These are phyloP conservation scores for Tyrannus savana DNA, from an alignment of 2,113 vertebrate species.

Conservation along the genomic window DNA sequence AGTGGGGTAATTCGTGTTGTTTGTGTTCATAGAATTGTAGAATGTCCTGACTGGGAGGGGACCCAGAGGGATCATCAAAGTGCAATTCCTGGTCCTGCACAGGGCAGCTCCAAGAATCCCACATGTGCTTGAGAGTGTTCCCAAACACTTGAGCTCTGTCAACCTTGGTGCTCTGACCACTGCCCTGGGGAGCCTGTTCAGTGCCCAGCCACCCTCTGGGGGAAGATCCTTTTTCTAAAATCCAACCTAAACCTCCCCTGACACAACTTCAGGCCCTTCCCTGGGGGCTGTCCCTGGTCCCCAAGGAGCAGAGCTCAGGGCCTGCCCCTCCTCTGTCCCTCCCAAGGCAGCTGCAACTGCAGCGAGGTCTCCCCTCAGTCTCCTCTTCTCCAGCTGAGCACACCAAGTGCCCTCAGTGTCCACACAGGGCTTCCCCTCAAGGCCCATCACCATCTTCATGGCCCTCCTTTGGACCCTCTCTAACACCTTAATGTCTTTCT, in stretches of 20 bases:
- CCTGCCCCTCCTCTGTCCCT: not conserved
- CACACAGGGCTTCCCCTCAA: accelerated
- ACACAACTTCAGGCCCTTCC: not conserved
- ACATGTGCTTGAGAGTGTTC: too few species aligned
- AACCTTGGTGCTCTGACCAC: not conserved
- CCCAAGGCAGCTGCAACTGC: not conserved
- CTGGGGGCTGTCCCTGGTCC: too few species aligned
- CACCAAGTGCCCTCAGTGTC: not conserved
- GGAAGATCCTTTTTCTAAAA: too few species aligned
- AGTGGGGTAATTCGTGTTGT: not conserved
- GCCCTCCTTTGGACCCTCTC: not conserved
- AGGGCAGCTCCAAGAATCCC: not conserved
- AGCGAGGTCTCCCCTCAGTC: not conserved
- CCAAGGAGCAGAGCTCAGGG: not conserved
- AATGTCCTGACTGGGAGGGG: not conserved
- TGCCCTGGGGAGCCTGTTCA: not conserved
- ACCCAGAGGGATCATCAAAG: not conserved
- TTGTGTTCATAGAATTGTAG: not conserved
- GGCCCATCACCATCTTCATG: not conserved
- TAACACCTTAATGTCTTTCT: not conserved
- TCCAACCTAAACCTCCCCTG: not conserved
- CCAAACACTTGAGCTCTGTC: not conserved
- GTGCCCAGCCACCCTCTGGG: not conserved
- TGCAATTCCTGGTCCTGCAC: not conserved
- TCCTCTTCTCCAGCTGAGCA: not conserved